Conservation (phyloP, 2,888 invertebrate genomes). For the Atethmia centrago region DNA sequence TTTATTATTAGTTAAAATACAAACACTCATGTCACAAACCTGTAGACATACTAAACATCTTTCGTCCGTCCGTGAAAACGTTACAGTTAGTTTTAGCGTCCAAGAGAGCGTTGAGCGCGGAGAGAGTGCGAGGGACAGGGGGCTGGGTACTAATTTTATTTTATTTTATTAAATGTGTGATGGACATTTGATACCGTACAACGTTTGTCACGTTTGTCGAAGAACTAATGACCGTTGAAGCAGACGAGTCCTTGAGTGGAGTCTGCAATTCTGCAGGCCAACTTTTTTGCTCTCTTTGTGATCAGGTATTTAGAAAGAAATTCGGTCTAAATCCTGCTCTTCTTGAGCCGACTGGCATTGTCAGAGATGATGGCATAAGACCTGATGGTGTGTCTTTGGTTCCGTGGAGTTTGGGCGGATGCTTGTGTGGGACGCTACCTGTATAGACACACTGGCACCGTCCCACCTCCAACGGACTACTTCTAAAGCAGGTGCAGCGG, state of each 20-base stretch:
- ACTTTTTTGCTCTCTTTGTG: no score
- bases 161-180: not conserved
- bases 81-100: not conserved
- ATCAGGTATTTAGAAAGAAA: no score
- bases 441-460: no score
- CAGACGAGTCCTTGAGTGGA: not conserved
- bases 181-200: not conserved
- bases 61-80: not conserved
- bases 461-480: no score
- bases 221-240: not conserved
- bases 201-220: not conserved
- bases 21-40: not conserved
- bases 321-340: no score
- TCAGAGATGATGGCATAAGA: no score
- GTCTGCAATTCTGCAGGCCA: not conserved
- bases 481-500: no score
- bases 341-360: no score
- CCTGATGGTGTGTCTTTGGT: no score
- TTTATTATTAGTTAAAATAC: not conserved
- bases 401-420: no score
- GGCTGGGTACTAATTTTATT: no score
- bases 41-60: not conserved
- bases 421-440: no score
- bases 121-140: not conserved
- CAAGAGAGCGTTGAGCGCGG: not conserved